phyloP scores from a whole-genome alignment of 2,113 vertebrate genomes.

The Tursiops truncatus region DNA sequence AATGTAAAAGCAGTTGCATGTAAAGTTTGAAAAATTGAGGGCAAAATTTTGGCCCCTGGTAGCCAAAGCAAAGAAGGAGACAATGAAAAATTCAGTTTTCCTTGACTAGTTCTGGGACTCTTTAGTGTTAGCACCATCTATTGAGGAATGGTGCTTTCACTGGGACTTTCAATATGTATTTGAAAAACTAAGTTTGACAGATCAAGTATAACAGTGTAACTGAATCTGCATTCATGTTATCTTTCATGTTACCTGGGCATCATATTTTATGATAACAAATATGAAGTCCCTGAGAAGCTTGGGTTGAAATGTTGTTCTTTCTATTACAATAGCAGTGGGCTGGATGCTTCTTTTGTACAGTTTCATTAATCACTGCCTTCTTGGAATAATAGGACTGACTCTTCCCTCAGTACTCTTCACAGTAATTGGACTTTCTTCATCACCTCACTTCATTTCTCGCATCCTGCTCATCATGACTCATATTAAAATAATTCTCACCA shows the following conservation, averaged over 20 bases:
- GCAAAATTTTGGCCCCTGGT: background rate
- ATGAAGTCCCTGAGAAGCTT: background rate
- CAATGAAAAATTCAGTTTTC: background rate
- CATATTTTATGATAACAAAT: background rate
- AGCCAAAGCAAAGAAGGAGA: background rate
- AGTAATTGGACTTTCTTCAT: background rate
- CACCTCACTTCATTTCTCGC: background rate
- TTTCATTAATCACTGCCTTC: background rate
- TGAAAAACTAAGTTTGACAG: background rate
- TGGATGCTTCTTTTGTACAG: background rate
- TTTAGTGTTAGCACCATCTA: background rate
- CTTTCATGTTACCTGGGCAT: background rate
- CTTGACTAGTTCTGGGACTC: background rate
- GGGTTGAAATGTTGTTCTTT: background rate
- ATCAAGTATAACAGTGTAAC: background rate
- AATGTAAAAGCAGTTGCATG: background rate
- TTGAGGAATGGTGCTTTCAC: background rate
- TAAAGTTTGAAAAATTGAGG: background rate
- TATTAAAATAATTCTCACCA: background rate
- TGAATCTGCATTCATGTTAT: background rate
- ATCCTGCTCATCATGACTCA: background rate
- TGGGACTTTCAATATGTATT: background rate
- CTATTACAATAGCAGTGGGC: background rate
- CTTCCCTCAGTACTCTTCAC: background rate
- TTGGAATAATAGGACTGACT: background rate